Percentiles rank a stretch among this genome's conserved stretches.
Evolutionary conservation across 2,888 invertebrate species (phyloP).

Genomic region (Chaetogeoica ovagalla): DNA sequence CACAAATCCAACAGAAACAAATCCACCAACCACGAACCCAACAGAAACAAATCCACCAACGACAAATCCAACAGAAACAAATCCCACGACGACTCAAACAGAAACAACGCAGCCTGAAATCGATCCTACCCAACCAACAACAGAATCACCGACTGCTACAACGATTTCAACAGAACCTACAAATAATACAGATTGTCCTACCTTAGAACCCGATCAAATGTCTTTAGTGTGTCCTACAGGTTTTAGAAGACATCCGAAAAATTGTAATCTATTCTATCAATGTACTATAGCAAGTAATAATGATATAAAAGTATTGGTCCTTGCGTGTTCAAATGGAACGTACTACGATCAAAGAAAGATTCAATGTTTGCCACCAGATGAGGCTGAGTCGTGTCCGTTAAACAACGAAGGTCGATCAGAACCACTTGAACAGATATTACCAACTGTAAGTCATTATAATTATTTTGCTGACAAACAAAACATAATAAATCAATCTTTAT

Average conservation of each 20-base stretch:
- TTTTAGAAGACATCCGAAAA: conserved; percentile 79
- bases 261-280: conserved; percentile 82
- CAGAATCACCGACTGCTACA: conserved; percentile 54
- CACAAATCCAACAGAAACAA: conserved; percentile 51
- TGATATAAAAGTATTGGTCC: conserved; percentile 73
- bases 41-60: conserved; percentile 50
- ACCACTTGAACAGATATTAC: conserved; percentile 15
- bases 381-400: conserved; percentile 56
- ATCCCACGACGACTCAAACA: conserved; percentile 53
- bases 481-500: conserved; percentile 22
- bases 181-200: conserved; percentile 59
- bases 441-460: conserved; percentile 33
- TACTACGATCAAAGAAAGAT: conserved; percentile 74
- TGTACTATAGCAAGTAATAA: conserved; percentile 70
- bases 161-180: conserved; percentile 54
- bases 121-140: conserved; percentile 52
- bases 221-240: conserved; percentile 79
- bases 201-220: conserved; percentile 72
- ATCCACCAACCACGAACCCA: conserved; percentile 39
- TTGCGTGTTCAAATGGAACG: conserved; percentile 77
- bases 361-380: conserved; percentile 71
- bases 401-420: conserved; percentile 17
- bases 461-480: conserved; percentile 1
- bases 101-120: conserved; percentile 54
- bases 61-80: conserved; percentile 52